phyloP scores from a whole-genome alignment of 2,888 invertebrate genomes.

The Rutpela maculata region DNA sequence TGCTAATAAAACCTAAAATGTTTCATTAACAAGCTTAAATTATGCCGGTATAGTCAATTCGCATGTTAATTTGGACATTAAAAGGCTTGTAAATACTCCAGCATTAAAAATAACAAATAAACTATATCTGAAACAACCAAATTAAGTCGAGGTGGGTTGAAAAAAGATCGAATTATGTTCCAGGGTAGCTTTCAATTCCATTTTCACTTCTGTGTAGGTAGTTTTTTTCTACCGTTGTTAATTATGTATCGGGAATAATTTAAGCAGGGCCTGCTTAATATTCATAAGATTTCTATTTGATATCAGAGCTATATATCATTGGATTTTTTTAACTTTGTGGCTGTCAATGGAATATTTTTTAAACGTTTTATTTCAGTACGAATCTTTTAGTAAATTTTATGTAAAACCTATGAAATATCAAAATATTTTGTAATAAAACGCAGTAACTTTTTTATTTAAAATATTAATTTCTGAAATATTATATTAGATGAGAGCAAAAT shows the following conservation, averaged over 20 bases:
- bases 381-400: not conserved
- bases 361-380: not conserved
- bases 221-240: conserved; percentile 1
- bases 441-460: no score
- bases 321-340: not conserved
- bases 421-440: no score
- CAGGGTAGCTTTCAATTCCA: not conserved
- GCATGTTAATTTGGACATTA: conserved; percentile 33
- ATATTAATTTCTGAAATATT: no score
- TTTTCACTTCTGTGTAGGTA: conserved; percentile 22
- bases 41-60: conserved; percentile 20
- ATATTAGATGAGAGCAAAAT: no score
- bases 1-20: conserved; percentile 25
- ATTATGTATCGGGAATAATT: not conserved
- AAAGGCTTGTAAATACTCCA: conserved; percentile 10
- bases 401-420: not conserved
- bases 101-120: conserved; percentile 25
- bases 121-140: not conserved
- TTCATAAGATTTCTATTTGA: conserved; percentile 16
- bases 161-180: not conserved
- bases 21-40: conserved; percentile 37
- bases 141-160: conserved; percentile 5
- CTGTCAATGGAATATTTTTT: not conserved
- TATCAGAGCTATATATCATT: not conserved
- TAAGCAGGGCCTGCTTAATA: conserved; percentile 8